These are phyloP conservation scores for Falco columbarius DNA, from an alignment of 2,797 vertebrate species.

Conservation along the genomic window DNA sequence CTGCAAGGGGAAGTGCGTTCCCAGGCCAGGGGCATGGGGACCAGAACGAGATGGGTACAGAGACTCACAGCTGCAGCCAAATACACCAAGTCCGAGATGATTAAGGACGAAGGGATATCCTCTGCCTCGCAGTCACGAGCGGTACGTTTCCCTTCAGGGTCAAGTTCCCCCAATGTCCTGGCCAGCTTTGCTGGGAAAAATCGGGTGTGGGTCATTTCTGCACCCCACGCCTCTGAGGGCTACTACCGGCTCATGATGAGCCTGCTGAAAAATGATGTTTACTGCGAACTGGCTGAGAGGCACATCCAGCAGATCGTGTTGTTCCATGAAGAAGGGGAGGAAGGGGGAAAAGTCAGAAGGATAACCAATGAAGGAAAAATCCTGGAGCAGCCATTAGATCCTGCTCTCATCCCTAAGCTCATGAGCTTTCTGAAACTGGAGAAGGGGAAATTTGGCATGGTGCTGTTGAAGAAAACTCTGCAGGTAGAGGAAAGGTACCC, in stretches of 20 bases:
- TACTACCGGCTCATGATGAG: constrained; percentile 98
- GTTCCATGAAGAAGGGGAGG: constrained; percentile 92
- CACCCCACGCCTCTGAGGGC: constrained; percentile 92
- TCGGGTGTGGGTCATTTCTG: constrained; percentile 92
- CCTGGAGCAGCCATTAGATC: constrained; percentile 91
- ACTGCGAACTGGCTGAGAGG: constrained; percentile 94
- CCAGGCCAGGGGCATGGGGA: constrained; percentile 19
- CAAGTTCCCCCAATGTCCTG: constrained; percentile 90
- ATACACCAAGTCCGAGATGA: constrained; percentile 69
- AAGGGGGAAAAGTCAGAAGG: constrained; percentile 90
- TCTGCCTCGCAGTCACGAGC: constrained; percentile 75
- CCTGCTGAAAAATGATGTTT: constrained; percentile 91
- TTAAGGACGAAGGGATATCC: constrained; percentile 83
- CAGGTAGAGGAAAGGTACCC: constrained; percentile 97
- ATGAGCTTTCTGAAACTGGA: constrained; percentile 95
- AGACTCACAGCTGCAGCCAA: constrained; percentile 60
- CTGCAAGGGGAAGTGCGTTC: constrained; percentile 60
- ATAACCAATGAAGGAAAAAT: constrained; percentile 92
- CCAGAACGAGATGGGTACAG: constrained; percentile 51
- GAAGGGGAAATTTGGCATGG: constrained; percentile 97
- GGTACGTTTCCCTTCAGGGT: constrained; percentile 82
- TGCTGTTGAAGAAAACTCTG: constrained; percentile 93
- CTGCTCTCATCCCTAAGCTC: constrained; percentile 88
- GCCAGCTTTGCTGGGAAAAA: constrained; percentile 95
- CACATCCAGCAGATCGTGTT: constrained; percentile 94